Evolutionary conservation across 37 sponge, comb jelly and placozoan genomes (phyloP).

Genomic region (Eunapius fragilis): DNA sequence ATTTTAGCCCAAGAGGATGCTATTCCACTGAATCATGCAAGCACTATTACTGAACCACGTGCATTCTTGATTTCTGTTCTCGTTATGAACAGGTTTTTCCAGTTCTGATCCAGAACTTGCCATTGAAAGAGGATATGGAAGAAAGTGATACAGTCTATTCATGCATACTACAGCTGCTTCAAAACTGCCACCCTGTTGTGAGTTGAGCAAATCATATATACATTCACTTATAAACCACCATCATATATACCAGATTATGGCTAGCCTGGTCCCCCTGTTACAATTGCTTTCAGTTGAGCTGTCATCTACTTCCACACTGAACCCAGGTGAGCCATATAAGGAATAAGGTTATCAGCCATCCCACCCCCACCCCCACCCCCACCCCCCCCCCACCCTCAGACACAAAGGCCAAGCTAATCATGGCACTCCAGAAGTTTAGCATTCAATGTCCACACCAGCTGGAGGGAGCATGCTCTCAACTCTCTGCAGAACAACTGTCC

Average conservation of each 20-base stretch:
- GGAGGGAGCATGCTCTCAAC: conserved; percentile 37
- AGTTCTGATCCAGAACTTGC: conserved; percentile 76
- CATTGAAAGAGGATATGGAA: conserved; percentile 89
- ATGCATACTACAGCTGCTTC: conserved; percentile 63
- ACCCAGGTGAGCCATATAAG: conserved; percentile 27
- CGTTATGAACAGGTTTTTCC: conserved; percentile 71
- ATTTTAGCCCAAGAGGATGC: conserved; percentile 62
- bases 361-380: too few relatives aligned
- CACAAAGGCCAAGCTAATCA: conserved; percentile 20
- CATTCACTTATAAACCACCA: too few relatives aligned
- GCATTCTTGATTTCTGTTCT: too few relatives aligned
- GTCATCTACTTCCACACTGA: conserved; percentile 43
- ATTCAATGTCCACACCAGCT: conserved; percentile 48
- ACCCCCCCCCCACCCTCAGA: conserved; percentile 2
- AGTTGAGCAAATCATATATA: background rate
- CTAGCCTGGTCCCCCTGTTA: conserved; percentile 42
- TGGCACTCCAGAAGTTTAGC: conserved; percentile 11
- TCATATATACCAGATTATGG: conserved; percentile 37
- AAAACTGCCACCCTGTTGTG: conserved; percentile 30
- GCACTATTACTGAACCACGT: too few relatives aligned
- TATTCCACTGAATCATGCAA: conserved; percentile 84
- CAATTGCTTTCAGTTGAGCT: conserved; percentile 64
- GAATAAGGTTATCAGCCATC: too few relatives aligned
- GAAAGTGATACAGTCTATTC: conserved; percentile 86
- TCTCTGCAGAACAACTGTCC: conserved; percentile 38